Evolutionary conservation across 2,113 vertebrate genomes (phyloP).

Genomic region (Ailuropoda melanoleuca): DNA sequence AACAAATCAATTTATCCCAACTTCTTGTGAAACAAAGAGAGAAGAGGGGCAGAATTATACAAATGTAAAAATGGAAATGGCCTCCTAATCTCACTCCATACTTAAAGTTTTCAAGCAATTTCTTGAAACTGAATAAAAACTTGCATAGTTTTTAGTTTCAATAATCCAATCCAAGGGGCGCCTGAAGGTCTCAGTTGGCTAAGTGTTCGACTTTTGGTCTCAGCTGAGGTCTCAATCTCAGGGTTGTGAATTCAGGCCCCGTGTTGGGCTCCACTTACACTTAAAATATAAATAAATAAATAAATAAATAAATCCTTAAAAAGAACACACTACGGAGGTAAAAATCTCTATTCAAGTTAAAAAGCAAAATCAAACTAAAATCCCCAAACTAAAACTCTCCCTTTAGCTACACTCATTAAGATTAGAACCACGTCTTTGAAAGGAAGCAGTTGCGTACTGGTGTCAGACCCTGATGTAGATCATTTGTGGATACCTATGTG

Average conservation of each 20-base stretch:
- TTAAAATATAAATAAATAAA: neutral
- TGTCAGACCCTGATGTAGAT: neutral
- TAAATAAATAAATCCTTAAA: neutral
- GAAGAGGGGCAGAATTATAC: constrained; percentile 77
- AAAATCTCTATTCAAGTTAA: constrained; percentile 4
- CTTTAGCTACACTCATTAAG: neutral
- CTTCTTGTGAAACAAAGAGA: neutral
- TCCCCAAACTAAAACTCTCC: neutral
- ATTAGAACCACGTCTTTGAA: constrained; percentile 2
- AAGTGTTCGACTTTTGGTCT: neutral
- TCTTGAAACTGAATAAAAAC: neutral
- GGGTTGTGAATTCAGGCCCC: neutral
- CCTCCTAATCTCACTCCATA: constrained; percentile 16
- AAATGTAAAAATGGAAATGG: constrained; percentile 65
- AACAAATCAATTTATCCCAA: neutral
- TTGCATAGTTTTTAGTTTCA: neutral
- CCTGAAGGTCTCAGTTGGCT: neutral
- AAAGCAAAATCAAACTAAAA: constrained; percentile 9
- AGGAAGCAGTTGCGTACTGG: neutral
- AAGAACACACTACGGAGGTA: neutral
- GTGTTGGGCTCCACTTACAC: neutral
- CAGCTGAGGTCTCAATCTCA: too few relatives aligned
- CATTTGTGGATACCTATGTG: neutral
- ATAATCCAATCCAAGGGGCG: neutral
- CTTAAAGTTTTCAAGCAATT: neutral